Percentiles rank a stretch among this genome's conserved stretches.
Evolutionary conservation across 2,888 invertebrate genomes (phyloP).

Genomic region (Limenitis camilla): DNA sequence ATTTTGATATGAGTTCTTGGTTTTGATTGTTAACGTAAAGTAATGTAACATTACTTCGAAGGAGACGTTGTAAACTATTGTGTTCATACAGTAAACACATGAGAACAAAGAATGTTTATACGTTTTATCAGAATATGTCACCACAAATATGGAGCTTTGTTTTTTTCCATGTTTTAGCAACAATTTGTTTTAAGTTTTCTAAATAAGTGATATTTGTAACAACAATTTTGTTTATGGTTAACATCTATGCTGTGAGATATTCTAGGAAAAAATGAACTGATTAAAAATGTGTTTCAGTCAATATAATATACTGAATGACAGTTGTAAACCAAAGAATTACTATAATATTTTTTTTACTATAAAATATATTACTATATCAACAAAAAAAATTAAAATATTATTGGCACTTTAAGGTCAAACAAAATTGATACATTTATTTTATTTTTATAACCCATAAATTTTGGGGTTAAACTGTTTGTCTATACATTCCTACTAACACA

Average conservation of each 20-base stretch:
- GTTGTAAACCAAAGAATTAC: too few relatives aligned
- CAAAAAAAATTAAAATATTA: too few relatives aligned
- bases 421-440: too few relatives aligned
- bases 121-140: slow-evolving; percentile 60
- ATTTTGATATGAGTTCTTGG: slow-evolving; percentile 10
- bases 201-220: slow-evolving; percentile 6
- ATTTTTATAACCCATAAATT: too few relatives aligned
- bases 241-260: background rate
- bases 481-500: too few relatives aligned
- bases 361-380: too few relatives aligned
- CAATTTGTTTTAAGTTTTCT: slow-evolving; percentile 25
- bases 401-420: too few relatives aligned
- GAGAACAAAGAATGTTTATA: slow-evolving; percentile 66
- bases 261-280: background rate
- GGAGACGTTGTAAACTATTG: slow-evolving; percentile 38
- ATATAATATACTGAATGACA: too few relatives aligned
- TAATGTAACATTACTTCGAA: slow-evolving; percentile 25
- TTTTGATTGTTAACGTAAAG: slow-evolving; percentile 15
- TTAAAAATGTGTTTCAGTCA: background rate
- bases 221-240: background rate
- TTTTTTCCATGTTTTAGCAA: slow-evolving; percentile 37
- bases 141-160: slow-evolving; percentile 49
- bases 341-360: too few relatives aligned
- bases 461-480: too few relatives aligned
- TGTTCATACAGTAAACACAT: slow-evolving; percentile 41